Base-by-base conservation (phyloP, 2,797 vertebrate species). In the Basileuterus tristriatus region DNA sequence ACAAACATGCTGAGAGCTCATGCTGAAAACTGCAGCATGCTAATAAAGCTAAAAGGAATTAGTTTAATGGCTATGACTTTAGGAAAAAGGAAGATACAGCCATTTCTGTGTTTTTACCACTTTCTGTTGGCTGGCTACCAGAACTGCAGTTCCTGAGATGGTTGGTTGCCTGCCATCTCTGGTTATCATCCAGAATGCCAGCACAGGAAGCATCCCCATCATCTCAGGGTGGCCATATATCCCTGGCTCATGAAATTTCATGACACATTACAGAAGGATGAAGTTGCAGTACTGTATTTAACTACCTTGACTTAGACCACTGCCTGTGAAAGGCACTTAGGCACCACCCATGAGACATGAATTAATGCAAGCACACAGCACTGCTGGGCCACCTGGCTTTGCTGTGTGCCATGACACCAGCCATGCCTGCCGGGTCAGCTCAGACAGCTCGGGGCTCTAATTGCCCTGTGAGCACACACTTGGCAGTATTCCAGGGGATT, bases 301-400 rank as follows among this genome's bases (percentile, higher is more conserved):
- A 63, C 27, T 26, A 12, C 30, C 58, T 29, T 60, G 60, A 77
- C 41, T 86, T 36, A 24, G 50, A 81, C 1, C 1, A 50, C 37
- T 70, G 59, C 22, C 32, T 4, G 2, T 17, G 36, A 20, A 68
- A 85, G 46, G 60, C 23, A 43, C n/a, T 72, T 32, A 5, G 6
- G 41, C 49, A 62, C 18, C 13, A 32, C 20, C 44, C 58, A 26
- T 18, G 70, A 82, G 79, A 87, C 27, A n/a, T 2, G 43, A 75
- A 72, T 12, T 44, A 71, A 78, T 55, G n/a, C 46, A 60, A 17
- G 47, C 64, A 47, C 65, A 50, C 43, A 89, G 87, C 65, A 37
- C 47, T 71, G 68, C 87, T 71, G 50, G 89, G 87, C 83, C 69
- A 77, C 43, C 62, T 87, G 89, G 87, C 76, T 93, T 88, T 91